Evolutionary conservation across 1,140 invertebrate species (phyloP), one percentile per base, ranked within the genome.

Genomic region (Neelides sp.): DNA sequence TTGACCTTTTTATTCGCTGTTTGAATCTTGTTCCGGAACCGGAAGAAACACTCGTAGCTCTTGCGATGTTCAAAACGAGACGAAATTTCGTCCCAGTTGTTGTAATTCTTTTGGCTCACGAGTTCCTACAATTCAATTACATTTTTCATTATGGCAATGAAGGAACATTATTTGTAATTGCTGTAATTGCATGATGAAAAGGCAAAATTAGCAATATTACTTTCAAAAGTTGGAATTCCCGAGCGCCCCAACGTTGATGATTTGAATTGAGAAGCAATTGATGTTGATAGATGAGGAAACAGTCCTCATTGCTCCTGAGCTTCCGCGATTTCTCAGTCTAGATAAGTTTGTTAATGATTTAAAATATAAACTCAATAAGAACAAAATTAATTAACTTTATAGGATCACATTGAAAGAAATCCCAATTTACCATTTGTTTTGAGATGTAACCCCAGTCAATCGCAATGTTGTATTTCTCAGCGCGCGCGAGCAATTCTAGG

Each of bases 41-140:
- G 40, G 19, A 50, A 53, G 24, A 50, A 53, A 34, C 55, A 57
- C 23, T 53, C 50, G 17, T 53, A 57, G 0, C 47, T 12, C 15
- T 50, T 53, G 4, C 48, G 24, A 5, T 28, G 10, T 36, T 42
- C 41, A 22, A 52, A 30, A 32, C 43, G 5, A 2, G 23, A 17
- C 8, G 55, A 50, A n/a, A 57, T 24, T 13, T 13, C 20, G 23
- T 45, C 22, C 55, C 55, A 57, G 17, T 35, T 10, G 23, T 41
- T n/a, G 28, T 28, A 3, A 4, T n/a, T 19, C 23, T 28, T n/a
- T 20, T 40, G 8, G 1, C 4, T n/a, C 13, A 45, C 3, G n/a
- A 36, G 12, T 13, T 37, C 24, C 28, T 51, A 17, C 15, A 28
- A 7, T 4, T 20, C 10, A 20, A 36, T 12, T 36, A 35, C 22